Conservation (phyloP, 2,888 invertebrate genomes). For the Hypena proboscidalis region DNA sequence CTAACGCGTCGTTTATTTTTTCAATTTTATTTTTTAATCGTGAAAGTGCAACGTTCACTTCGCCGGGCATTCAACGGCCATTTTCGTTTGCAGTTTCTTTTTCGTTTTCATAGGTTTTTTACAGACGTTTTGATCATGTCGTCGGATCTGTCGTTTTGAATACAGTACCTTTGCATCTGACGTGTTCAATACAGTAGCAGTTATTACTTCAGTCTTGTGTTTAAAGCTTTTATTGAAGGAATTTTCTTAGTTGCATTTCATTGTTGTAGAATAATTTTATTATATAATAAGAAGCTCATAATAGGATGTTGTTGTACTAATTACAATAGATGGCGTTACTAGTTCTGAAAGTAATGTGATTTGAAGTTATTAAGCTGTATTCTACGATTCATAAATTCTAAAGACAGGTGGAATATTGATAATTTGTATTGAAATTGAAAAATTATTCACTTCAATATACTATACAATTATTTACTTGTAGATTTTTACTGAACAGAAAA, state of each 20-base stretch:
- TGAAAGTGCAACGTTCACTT: slow-evolving; percentile 84
- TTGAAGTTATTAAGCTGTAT: too few relatives aligned
- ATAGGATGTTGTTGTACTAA: slow-evolving; percentile 50
- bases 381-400: too few relatives aligned
- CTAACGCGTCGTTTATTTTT: slow-evolving; percentile 68
- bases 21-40: slow-evolving; percentile 76
- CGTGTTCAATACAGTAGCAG: slow-evolving; percentile 25
- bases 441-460: too few relatives aligned
- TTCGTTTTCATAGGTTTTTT: slow-evolving; percentile 76
- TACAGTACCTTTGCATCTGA: slow-evolving; percentile 32
- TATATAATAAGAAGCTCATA: slow-evolving; percentile 20
- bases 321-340: slow-evolving; percentile 76
- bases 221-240: background rate
- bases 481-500: slow-evolving; percentile 9
- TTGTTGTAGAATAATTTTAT: background rate
- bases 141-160: slow-evolving; percentile 51
- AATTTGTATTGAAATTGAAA: too few relatives aligned
- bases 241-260: background rate
- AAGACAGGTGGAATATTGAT: too few relatives aligned
- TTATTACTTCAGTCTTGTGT: slow-evolving; percentile 8
- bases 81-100: slow-evolving; percentile 75
- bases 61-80: slow-evolving; percentile 75
- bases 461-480: too few relatives aligned
- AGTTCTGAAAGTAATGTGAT: slow-evolving; percentile 42
- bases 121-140: slow-evolving; percentile 76